A percentile compares a stretch with the other conserved stretches of the same genome.
Conservation (phyloP, 2,888 invertebrate species). For the Eudasyphora cyanicolor region DNA sequence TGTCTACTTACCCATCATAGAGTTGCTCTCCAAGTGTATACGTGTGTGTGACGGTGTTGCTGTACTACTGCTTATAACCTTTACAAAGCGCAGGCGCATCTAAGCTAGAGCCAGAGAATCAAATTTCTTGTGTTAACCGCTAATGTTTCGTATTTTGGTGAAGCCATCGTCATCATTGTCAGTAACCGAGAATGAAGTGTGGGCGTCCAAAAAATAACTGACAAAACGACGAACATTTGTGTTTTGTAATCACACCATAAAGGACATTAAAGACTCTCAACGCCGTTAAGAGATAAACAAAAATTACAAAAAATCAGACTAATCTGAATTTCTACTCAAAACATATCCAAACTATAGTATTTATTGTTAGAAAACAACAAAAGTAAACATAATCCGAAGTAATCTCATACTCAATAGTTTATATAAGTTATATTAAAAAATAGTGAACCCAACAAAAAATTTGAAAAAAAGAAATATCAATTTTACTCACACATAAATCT, state of each 20-base stretch:
- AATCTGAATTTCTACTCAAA: constrained; percentile 31
- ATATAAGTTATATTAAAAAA: constrained; percentile 30
- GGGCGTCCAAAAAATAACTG: constrained; percentile 59
- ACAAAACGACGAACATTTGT: constrained; percentile 39
- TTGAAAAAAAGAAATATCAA: constrained; percentile 29
- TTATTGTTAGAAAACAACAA: constrained; percentile 40
- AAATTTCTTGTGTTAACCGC: too few relatives aligned
- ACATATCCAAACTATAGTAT: constrained; percentile 53
- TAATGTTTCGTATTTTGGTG: background rate
- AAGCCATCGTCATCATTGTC: background rate
- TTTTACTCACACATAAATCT: constrained; percentile 5
- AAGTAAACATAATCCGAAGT: background rate
- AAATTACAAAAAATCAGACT: constrained; percentile 5
- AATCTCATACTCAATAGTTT: constrained; percentile 44
- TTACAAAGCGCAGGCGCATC: constrained; percentile 61
- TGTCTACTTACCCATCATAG: background rate
- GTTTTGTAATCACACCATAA: constrained; percentile 54
- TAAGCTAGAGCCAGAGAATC: constrained; percentile 17
- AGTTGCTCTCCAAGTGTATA: too few relatives aligned
- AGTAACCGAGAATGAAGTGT: constrained; percentile 39
- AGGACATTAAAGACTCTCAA: constrained; percentile 45
- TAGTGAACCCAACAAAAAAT: background rate
- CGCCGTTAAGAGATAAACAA: background rate
- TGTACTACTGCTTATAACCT: constrained; percentile 23
- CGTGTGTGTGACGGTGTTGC: too few relatives aligned